Evolutionary conservation across 2,113 vertebrate species (phyloP).

Genomic region (Chitala chitala): DNA sequence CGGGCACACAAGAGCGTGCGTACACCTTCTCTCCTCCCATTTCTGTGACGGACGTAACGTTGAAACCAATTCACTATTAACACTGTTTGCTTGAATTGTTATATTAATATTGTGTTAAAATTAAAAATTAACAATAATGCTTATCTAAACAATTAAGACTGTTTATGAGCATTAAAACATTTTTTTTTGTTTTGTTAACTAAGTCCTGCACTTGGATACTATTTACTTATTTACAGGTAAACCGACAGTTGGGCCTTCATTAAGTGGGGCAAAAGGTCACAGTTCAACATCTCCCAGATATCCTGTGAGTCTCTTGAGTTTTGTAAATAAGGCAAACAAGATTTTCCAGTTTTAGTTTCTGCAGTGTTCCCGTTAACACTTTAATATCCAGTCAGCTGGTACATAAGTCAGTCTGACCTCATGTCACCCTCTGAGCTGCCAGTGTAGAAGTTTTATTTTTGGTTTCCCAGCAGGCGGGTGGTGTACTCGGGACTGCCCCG

Average conservation of each 20-base stretch:
- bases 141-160: too few species aligned
- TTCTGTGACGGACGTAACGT: neutral
- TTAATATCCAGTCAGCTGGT: too few species aligned
- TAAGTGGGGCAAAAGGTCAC: slow-evolving; percentile 45
- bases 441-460: too few species aligned
- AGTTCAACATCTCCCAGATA: slow-evolving; percentile 49
- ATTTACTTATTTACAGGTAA: slow-evolving; percentile 51
- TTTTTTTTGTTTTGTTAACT: neutral
- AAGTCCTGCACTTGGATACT: neutral
- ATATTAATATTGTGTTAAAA: too few species aligned
- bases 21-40: neutral
- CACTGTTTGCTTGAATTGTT: too few species aligned
- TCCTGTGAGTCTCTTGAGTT: slow-evolving; percentile 44
- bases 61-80: too few species aligned
- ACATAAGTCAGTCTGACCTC: too few species aligned
- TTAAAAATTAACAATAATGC: too few species aligned
- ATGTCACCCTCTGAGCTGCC: too few species aligned
- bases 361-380: too few species aligned
- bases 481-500: slow-evolving; percentile 22
- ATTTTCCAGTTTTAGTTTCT: too few species aligned
- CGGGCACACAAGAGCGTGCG: slow-evolving; percentile 60
- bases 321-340: neutral
- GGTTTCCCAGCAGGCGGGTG: neutral
- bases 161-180: too few species aligned
- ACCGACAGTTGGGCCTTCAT: slow-evolving; percentile 36